Percentiles rank a stretch among this genome's conserved stretches.
Conservation (phyloP, 2,888 invertebrate species). For the Acleris laterana region DNA sequence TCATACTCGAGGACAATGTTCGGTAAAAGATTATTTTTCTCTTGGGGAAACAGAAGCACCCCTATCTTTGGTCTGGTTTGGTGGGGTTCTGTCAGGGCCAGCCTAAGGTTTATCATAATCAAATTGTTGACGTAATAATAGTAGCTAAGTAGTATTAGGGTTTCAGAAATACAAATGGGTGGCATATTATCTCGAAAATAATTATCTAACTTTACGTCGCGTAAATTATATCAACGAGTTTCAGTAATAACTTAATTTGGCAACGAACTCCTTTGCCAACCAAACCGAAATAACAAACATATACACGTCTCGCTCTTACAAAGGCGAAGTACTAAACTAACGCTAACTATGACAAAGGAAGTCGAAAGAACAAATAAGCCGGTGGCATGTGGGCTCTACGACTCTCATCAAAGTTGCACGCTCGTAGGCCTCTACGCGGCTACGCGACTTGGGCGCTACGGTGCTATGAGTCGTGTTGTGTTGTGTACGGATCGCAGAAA, state of each 20-base stretch:
- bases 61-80: too few relatives aligned
- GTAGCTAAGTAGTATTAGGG: too few relatives aligned
- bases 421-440: conserved; percentile 55
- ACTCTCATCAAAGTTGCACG: conserved; percentile 77
- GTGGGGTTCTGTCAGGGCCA: too few relatives aligned
- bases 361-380: conserved; percentile 64
- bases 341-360: conserved; percentile 36
- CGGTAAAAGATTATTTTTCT: too few relatives aligned
- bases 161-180: too few relatives aligned
- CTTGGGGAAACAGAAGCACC: too few relatives aligned
- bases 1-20: too few relatives aligned
- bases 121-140: too few relatives aligned
- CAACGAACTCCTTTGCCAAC: neutral
- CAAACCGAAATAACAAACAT: conserved; percentile 8
- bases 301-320: conserved; percentile 9
- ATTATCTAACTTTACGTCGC: neutral
- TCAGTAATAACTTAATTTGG: conserved; percentile 11
- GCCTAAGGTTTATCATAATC: too few relatives aligned
- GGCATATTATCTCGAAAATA: too few relatives aligned
- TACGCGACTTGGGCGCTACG: conserved; percentile 46
- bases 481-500: conserved; percentile 25
- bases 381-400: conserved; percentile 67
- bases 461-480: conserved; percentile 26
- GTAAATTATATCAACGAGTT: conserved; percentile 1
- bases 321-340: conserved; percentile 14